Conservation (phyloP, 2,888 invertebrate species). For the Pterostichus niger region DNA sequence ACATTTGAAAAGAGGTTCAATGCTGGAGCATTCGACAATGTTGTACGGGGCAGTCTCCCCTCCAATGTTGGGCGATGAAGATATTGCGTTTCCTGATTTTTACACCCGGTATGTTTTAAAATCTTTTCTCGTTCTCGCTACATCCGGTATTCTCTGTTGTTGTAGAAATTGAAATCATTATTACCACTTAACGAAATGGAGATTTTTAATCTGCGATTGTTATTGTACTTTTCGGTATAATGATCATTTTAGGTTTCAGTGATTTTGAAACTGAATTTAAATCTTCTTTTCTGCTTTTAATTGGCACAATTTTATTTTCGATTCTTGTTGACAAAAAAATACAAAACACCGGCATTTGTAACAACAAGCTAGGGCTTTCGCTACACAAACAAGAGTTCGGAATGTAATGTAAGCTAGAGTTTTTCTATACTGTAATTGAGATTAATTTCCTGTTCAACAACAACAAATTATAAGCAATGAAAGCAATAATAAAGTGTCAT, state of each 20-base stretch:
- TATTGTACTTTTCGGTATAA: background rate
- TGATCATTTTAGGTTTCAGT: background rate
- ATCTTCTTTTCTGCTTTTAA: slow-evolving; percentile 24
- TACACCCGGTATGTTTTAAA: slow-evolving; percentile 75
- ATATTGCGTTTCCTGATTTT: slow-evolving; percentile 76
- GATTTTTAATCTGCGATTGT: background rate
- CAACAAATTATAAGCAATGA: too few species aligned
- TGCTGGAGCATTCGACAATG: slow-evolving; percentile 72
- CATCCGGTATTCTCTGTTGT: background rate
- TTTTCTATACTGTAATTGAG: too few species aligned
- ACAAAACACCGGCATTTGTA: too few species aligned
- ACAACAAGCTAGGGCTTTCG: too few species aligned
- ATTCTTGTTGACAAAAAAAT: too few species aligned
- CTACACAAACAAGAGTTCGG: too few species aligned
- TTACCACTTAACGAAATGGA: background rate
- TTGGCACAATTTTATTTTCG: background rate
- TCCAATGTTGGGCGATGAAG: slow-evolving; percentile 74
- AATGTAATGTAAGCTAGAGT: too few species aligned
- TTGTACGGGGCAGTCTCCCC: slow-evolving; percentile 75
- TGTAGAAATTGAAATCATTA: background rate
- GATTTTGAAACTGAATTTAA: background rate
- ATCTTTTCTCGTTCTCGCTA: slow-evolving; percentile 20
- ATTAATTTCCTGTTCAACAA: too few species aligned
- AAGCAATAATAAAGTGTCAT: too few species aligned
- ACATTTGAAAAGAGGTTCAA: background rate